Evolutionary conservation across 1,140 invertebrate species (phyloP).

Genomic region (Polyergus mexicanus): DNA sequence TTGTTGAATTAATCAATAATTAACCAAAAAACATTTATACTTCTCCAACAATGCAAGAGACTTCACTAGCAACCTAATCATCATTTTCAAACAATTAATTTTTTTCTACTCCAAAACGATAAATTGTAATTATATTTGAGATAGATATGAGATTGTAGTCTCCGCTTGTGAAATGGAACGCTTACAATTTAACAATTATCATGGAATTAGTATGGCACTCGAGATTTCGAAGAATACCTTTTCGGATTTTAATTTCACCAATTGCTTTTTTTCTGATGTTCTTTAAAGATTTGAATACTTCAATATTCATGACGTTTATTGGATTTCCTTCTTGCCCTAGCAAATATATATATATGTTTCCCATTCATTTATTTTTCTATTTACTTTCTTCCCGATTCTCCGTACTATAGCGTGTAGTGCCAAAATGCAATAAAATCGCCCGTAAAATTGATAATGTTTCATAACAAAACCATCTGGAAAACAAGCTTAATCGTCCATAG

Average conservation of each 20-base stretch:
- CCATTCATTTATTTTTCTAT: too few relatives aligned
- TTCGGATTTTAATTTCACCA: not conserved
- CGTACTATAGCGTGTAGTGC: not conserved
- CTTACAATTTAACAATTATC: not conserved
- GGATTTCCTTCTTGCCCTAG: too few relatives aligned
- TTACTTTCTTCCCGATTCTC: too few relatives aligned
- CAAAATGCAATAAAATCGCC: not conserved
- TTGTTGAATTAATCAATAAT: too few relatives aligned
- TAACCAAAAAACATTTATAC: too few relatives aligned
- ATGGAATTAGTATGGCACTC: not conserved
- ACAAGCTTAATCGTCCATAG: not conserved
- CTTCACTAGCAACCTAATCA: too few relatives aligned
- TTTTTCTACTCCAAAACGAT: not conserved
- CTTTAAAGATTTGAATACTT: not conserved
- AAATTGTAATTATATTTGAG: not conserved
- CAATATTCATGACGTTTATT: not conserved
- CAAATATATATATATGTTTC: too few relatives aligned
- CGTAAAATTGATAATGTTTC: conserved; percentile 11
- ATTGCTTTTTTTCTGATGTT: conserved; percentile 13
- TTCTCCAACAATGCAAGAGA: too few relatives aligned
- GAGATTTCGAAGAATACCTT: conserved; percentile 37
- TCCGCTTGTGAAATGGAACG: too few relatives aligned
- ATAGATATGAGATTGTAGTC: too few relatives aligned
- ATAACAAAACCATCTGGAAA: not conserved
- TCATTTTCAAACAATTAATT: too few relatives aligned